Percentiles rank a stretch among this genome's conserved stretches.
phyloP scores from a whole-genome alignment of 2,888 invertebrate genomes.

The Drosophila flavopinicola region DNA sequence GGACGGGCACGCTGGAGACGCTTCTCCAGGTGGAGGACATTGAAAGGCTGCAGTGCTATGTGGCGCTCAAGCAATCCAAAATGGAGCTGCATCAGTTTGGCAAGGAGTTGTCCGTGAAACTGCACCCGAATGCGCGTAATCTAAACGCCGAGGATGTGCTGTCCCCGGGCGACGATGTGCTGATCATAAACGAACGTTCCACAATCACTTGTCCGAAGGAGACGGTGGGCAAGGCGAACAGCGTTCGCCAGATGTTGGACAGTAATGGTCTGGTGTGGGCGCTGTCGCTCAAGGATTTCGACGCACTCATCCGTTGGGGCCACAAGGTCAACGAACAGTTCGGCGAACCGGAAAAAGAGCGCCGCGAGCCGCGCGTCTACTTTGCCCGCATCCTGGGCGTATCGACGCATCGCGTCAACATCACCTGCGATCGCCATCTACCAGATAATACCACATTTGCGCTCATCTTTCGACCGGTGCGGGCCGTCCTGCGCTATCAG shows the following conservation, averaged over 20 bases:
- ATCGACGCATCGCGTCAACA: constrained; percentile 63
- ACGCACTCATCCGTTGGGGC: constrained; percentile 53
- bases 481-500: constrained; percentile 76
- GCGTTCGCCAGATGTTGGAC: constrained; percentile 44
- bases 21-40: constrained; percentile 81
- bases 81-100: constrained; percentile 66
- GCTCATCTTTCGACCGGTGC: constrained; percentile 72
- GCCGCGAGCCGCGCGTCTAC: constrained; percentile 56
- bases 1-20: constrained; percentile 53
- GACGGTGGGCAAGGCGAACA: constrained; percentile 8
- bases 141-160: constrained; percentile 52
- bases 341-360: constrained; percentile 45
- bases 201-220: neutral
- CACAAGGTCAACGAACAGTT: constrained; percentile 41
- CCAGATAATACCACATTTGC: constrained; percentile 56
- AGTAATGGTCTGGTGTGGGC: constrained; percentile 49
- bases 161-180: constrained; percentile 67
- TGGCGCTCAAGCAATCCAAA: constrained; percentile 60
- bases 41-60: constrained; percentile 65
- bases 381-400: constrained; percentile 67
- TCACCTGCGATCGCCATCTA: constrained; percentile 63
- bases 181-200: constrained; percentile 58
- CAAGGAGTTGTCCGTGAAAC: constrained; percentile 59
- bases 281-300: constrained; percentile 58
- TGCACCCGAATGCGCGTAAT: constrained; percentile 30